Evolutionary conservation across 2,888 invertebrate genomes (phyloP).

Genomic region (Ophraella communa): DNA sequence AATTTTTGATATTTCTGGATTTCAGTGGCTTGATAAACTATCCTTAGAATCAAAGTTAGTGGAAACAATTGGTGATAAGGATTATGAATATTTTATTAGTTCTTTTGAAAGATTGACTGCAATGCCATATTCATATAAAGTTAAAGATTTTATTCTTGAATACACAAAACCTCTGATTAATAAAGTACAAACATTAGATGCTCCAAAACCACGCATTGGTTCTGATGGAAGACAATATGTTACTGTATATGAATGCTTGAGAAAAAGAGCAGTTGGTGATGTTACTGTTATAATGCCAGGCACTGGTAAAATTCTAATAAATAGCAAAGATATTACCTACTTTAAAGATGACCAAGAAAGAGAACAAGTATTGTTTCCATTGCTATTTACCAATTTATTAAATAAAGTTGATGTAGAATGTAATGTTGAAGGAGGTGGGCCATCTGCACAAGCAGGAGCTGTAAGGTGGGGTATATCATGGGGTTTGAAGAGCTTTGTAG

Average conservation of each 20-base stretch:
- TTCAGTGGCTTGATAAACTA: constrained; percentile 71
- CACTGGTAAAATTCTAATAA: constrained; percentile 81
- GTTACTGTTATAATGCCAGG: constrained; percentile 85
- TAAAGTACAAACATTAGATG: constrained; percentile 66
- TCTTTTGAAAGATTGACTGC: constrained; percentile 74
- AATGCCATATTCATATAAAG: constrained; percentile 75
- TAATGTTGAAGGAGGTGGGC: constrained; percentile 74
- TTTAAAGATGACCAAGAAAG: constrained; percentile 74
- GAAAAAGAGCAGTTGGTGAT: constrained; percentile 76
- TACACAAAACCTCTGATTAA: constrained; percentile 69
- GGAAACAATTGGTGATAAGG: constrained; percentile 71
- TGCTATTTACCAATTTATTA: constrained; percentile 78
- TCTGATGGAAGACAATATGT: constrained; percentile 74
- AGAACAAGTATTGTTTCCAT: constrained; percentile 85
- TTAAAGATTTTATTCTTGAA: constrained; percentile 75
- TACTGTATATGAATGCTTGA: constrained; percentile 74
- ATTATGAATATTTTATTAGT: constrained; percentile 75
- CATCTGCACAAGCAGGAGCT: constrained; percentile 85
- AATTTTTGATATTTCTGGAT: constrained; percentile 64
- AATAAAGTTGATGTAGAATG: constrained; percentile 85
- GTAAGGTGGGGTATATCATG: constrained; percentile 87
- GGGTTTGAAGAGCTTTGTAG: constrained; percentile 84
- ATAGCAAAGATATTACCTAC: constrained; percentile 79
- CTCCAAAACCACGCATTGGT: constrained; percentile 74
- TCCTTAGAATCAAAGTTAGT: constrained; percentile 70